Evolutionary conservation across 2,113 vertebrate genomes (phyloP), one percentile per base, ranked within the genome.

Genomic region (Alectura lathami): DNA sequence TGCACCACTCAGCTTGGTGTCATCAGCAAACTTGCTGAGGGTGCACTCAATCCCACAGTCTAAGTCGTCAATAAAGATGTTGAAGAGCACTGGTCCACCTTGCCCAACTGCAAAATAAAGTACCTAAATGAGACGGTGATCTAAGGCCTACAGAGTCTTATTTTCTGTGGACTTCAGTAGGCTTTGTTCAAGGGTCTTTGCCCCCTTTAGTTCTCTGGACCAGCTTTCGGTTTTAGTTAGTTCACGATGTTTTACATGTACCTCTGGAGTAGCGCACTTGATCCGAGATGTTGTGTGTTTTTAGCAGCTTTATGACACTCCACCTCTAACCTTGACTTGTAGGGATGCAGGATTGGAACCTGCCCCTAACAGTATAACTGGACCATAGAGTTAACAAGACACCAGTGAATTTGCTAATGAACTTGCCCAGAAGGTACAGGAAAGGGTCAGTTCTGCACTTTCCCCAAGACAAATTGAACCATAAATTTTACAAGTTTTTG

Each of bases 401-500:
- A 87, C 77, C 72, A 64, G 77, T 72, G 93, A 81, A 81, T 95
- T 85, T 70, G 83, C 95, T 95, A 95, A 97, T 91, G 94, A 96
- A 91, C 90, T 88, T 38, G 32, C 95, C 95, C 95, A 81, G 89
- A 83, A 97, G 94, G 83, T 63, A 91, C 90, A 94, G 92, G 96
- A 97, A 97, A 97, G 68, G 77, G 76, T 94, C 88, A 91, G 88
- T 77, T 88, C 92, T 40, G 59, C 84, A 30, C 79, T 89, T 91
- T 96, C 86, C 89, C 66, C 0, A 11, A 88, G 92, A 86, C 91
- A 95, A 92, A 92, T 48, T 89, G 87, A 91, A 83, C 91, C 79
- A 96, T 97, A 97, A 97, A 98, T 96, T 96, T 83, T 84, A 76
- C 88, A 54, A 91, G 95, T 43, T 97, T 94, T 88, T 63, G 62